Evolutionary conservation across 2,888 invertebrate species (phyloP), one percentile per base, ranked within the genome.

Genomic region (Meteorus colon): DNA sequence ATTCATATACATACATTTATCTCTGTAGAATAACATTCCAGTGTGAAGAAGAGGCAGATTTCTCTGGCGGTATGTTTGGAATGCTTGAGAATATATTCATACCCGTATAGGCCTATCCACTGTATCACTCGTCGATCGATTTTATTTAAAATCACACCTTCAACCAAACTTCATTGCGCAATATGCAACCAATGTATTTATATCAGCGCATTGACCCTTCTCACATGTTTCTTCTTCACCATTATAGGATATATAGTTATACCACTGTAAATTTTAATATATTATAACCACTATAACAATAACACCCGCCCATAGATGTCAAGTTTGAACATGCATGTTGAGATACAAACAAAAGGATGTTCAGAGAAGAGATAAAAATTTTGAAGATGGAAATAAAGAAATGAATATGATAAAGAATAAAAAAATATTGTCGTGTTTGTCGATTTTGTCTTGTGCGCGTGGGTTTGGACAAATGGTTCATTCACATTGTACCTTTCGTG

Each of bases 81-180:
- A 65, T 65, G 37, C 24, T 65, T 37, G 6, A 34, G 63, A 34
- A 63, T 12, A 65, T 65, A 65, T 65, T 65, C 41, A 63, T 19
- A 37, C 24, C 48, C 48, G 48, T 48, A 34, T 31, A 63, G 34
- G 63, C 63, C 12, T 63, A 63, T 63, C 34, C 34, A 34, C 34
- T 65, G 55, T 55, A 55, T 55, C 55, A 55, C 41, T 3, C 41
- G 41, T 34, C 31, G 37, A 65, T 65, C 41, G 37, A n/a, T 65
- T 65, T 24, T 5, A 34, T 37, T 65, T 34, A 41, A 41, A 55
- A 55, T 55, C 19, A 55, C 41, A 65, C 65, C 19, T 65, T 41
- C 19, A 65, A 34, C 19, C 55, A 55, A 55, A 55, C 24, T 55
- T 8, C 55, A 55, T 55, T 55, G 55, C 55, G 55, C 55, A 55